These are phyloP conservation scores for Eonycteris spelaea DNA, from an alignment of 2,113 vertebrate species.

Conservation along the genomic window DNA sequence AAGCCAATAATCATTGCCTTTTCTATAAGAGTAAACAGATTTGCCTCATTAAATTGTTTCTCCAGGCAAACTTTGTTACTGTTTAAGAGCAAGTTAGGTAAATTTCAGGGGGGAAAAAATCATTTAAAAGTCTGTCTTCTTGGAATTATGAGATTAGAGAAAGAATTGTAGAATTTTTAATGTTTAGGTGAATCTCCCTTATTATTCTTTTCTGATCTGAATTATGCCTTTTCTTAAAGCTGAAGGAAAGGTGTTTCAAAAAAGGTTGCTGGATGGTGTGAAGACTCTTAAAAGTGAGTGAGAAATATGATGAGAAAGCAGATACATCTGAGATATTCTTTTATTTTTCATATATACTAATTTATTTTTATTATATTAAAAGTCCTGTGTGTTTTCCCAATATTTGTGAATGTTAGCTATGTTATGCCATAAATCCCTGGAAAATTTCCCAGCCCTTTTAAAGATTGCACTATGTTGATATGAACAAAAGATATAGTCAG, in stretches of 20 bases:
- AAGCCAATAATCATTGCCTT: not conserved
- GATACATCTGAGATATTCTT: not conserved
- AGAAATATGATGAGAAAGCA: not conserved
- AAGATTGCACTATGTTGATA: not conserved
- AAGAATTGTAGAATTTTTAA: not conserved
- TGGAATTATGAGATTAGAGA: not conserved
- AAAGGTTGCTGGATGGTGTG: constrained; percentile 29
- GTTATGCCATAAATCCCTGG: not conserved
- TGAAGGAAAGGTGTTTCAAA: constrained; percentile 26
- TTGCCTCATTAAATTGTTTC: not conserved
- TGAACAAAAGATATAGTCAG: not conserved
- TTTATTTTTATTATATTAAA: constrained; percentile 12
- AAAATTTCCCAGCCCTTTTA: not conserved
- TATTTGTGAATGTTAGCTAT: not conserved
- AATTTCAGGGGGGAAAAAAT: not conserved
- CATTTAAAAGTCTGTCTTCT: not conserved
- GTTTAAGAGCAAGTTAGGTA: not conserved
- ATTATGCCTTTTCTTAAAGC: constrained; percentile 36
- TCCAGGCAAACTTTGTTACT: not conserved
- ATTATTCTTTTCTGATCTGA: not conserved
- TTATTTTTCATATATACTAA: not conserved
- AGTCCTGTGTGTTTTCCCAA: not conserved
- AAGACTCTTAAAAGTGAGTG: constrained; percentile 58
- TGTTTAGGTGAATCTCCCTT: not conserved
- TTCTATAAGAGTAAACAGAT: not conserved